Conservation (phyloP, 2,888 invertebrate species). For the Deilephila porcellus region DNA sequence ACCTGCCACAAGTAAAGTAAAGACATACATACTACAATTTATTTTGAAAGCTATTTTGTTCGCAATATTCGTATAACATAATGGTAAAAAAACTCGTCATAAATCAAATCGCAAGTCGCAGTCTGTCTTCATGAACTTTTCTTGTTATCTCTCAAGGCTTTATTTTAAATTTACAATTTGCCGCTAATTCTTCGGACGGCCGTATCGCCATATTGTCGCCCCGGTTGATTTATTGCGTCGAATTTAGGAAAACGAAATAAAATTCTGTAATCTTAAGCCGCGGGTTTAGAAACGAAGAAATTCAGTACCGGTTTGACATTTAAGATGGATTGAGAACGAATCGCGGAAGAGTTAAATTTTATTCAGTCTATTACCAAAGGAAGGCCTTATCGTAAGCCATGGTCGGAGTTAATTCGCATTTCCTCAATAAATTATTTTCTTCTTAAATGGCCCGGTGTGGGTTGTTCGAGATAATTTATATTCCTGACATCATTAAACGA, state of each 20-base stretch:
- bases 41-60: neutral
- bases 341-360: neutral
- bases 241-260: constrained; percentile 20
- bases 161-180: constrained; percentile 29
- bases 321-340: constrained; percentile 2
- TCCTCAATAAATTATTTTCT: too few species aligned
- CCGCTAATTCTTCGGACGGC: constrained; percentile 28
- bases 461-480: too few species aligned
- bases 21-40: neutral
- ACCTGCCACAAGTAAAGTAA: too few species aligned
- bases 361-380: too few species aligned
- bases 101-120: constrained; percentile 20
- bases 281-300: constrained; percentile 11
- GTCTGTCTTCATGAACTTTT: constrained; percentile 20
- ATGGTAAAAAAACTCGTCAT: neutral
- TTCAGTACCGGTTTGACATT: neutral
- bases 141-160: constrained; percentile 22
- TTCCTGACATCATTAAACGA: too few species aligned
- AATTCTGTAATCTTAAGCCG: constrained; percentile 21
- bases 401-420: too few species aligned
- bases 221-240: constrained; percentile 32
- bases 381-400: too few species aligned
- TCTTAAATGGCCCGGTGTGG: too few species aligned
- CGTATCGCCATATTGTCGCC: constrained; percentile 33
- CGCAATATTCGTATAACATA: neutral